Base-by-base conservation (phyloP, 2,113 vertebrate species). In the Dicrurus megarhynchus region DNA sequence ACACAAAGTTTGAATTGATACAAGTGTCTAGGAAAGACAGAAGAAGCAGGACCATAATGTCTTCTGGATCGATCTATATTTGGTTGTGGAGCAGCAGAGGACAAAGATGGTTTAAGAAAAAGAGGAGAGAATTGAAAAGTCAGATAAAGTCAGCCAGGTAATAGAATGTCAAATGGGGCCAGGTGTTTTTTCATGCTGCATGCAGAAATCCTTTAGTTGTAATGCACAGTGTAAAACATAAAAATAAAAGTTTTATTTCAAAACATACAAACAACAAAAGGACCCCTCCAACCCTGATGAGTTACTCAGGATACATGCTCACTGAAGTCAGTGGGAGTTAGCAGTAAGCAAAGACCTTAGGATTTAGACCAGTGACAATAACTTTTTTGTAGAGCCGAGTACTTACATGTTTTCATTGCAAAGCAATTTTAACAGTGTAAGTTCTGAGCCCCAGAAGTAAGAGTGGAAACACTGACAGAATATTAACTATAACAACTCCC, bases 301-400 rank as follows among this genome's bases (percentile, higher is more conserved):
- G 46, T 74, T 70, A 30, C 37, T 87, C 4, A 9, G 73, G 41
- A 67, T 61, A 33, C 10, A 10, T 8, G 56, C 35, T 84, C 4
- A 4, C 37, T 89, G 67, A 60, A 85, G 53, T 74, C 75, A 87
- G 75, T 30, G 0, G 44, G 68, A 97, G 52, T 49, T 71, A 68
- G 49, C 79, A 90, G 44, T 86, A 79, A 89, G 71, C 24, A 88
- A 94, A 77, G 71, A 84, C 35, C 30, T 90, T 67, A 42, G 41
- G 28, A 78, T 77, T 68, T 92, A 76, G 85, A 90, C 49, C 73
- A 46, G 52, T 71, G 92, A 96, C 95, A 97, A 11, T 35, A 69
- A 73, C 28, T 73, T 70, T 41, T 47, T 84, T 90, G 68, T 49
- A 90, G 73, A 90, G 60, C 59, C 67, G 55, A 83, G 76, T 28